Evolutionary conservation across 2,113 vertebrate genomes (phyloP).

Genomic region (Enhydra lutris): DNA sequence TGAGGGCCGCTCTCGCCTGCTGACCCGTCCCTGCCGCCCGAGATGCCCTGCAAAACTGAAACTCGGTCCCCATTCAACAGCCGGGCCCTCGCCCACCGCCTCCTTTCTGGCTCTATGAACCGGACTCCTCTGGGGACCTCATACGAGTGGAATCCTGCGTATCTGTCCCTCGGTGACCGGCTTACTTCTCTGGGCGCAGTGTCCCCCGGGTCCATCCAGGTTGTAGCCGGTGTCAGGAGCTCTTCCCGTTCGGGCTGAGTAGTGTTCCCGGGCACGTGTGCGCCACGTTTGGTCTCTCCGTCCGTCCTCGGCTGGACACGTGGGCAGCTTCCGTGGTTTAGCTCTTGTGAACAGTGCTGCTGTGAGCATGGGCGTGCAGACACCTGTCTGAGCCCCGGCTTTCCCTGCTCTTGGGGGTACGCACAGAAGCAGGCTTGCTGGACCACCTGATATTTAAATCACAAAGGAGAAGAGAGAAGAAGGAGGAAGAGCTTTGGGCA

Average conservation of each 20-base stretch:
- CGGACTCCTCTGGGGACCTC: neutral
- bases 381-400: neutral
- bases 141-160: fast-evolving
- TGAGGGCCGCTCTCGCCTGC: neutral
- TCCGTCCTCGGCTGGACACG: fast-evolving
- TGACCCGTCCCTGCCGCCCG: neutral
- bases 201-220: neutral
- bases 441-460: neutral
- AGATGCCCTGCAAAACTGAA: neutral
- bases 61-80: too few species aligned
- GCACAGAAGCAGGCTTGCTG: neutral
- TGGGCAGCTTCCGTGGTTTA: neutral
- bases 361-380: neutral
- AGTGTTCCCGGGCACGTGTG: too few species aligned
- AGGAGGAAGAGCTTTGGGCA: neutral
- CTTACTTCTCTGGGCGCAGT: neutral
- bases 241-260: too few species aligned
- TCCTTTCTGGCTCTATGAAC: neutral
- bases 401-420: neutral
- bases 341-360: neutral
- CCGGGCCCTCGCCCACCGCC: neutral
- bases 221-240: fast-evolving
- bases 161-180: neutral
- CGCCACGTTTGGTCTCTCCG: neutral
- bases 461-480: neutral